Evolutionary conservation across 2,888 invertebrate species (phyloP), one percentile per base, ranked within the genome.

Genomic region (Sepioteuthis lessoniana): DNA sequence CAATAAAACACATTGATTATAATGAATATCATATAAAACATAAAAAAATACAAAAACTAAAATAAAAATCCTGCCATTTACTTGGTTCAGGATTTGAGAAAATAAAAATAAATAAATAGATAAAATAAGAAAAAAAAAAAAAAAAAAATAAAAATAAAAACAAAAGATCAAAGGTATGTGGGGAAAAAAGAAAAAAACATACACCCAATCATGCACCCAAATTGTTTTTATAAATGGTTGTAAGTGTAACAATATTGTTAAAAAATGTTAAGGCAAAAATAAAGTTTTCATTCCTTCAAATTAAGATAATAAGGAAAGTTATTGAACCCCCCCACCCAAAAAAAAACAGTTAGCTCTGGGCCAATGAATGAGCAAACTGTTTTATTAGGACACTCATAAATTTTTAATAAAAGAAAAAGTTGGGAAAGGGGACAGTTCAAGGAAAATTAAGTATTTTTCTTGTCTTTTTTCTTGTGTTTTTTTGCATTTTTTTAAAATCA

Each of bases 231-330:
- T 76, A n/a, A 76, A 76, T 76, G 76, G n/a, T 76, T 35, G 16
- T 16, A 35, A 76, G 76, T n/a, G n/a, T n/a, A 76, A 76, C 76
- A 76, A n/a, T 76, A 2, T 76, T 76, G n/a, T 76, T 16, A 76
- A 76, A 76, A 76, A 76, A 35, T 16, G n/a, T 76, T 76, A 76
- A 76, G 76, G 76, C 76, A 76, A 76, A 76, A 91, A 42, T 91
- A 91, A 91, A 91, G 91, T 38, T 91, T 38, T 42, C 42, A 42
- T 31, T 91, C 38, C 46, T 91, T 91, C 13, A 91, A 38, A 42
- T 46, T 35, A 42, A n/a, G 16, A 76, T 76, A 35, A 76, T 55
- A 55, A 55, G 55, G 55, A 21, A 37, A 25, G 37, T 10, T 19
- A 35, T 90, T 37, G 35, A 21, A 35, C n/a, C n/a, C n/a, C n/a